Percentiles rank a stretch among this genome's conserved stretches.
These are phyloP conservation scores for Polietes domitor DNA, from an alignment of 2,888 invertebrate species.

Conservation along the genomic window DNA sequence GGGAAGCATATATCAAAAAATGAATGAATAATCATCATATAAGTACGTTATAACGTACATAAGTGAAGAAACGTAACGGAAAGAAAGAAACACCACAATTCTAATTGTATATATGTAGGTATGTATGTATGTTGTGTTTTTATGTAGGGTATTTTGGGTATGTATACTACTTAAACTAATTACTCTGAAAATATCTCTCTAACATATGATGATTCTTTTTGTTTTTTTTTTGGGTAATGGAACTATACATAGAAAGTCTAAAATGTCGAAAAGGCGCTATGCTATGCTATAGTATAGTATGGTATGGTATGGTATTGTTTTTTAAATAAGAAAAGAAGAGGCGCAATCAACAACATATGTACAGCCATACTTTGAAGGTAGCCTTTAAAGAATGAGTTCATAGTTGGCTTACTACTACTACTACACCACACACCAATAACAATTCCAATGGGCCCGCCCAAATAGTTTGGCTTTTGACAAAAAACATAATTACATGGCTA, in stretches of 20 bases:
- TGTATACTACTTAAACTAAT: background rate
- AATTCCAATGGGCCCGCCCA: background rate
- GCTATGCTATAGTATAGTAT: too few species aligned
- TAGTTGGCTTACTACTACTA: background rate
- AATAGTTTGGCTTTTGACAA: background rate
- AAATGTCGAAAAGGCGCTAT: conserved; percentile 2
- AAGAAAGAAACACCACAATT: conserved; percentile 2
- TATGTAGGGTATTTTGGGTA: background rate
- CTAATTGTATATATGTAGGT: conserved; percentile 28
- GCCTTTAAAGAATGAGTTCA: conserved; percentile 3
- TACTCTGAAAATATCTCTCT: conserved; percentile 32
- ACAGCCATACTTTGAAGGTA: conserved; percentile 12
- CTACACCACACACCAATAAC: background rate
- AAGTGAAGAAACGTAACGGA: conserved; percentile 15
- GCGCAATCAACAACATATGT: conserved; percentile 18
- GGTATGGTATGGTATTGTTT: too few species aligned
- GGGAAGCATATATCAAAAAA: conserved; percentile 44
- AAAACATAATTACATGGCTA: too few species aligned
- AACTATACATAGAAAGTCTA: background rate
- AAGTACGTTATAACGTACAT: background rate
- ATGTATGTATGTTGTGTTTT: conserved; percentile 13
- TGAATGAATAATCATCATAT: conserved; percentile 15
- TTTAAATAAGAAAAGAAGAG: conserved; percentile 1
- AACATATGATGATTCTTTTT: conserved; percentile 22
- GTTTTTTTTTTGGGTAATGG: background rate